Percentiles rank a stretch among this genome's conserved stretches.
Conservation (phyloP, 2,888 invertebrate genomes). For the Lycaena phlaeas region DNA sequence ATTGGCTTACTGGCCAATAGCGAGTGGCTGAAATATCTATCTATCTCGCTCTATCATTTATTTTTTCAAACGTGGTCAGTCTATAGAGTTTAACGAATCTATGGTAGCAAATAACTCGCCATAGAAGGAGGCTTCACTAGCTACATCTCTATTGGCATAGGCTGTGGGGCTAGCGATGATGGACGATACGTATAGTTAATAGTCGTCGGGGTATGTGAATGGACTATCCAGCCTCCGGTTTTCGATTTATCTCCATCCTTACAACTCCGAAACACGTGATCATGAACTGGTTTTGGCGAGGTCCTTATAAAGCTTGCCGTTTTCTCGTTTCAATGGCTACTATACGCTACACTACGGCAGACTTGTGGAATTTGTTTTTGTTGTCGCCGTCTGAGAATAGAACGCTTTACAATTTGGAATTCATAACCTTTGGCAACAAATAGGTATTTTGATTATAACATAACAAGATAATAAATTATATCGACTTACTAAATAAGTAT, state of each 20-base stretch:
- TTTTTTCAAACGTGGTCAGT: no score
- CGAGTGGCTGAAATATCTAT: no score
- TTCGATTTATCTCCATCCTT: constrained; percentile 20
- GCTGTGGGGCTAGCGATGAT: constrained; percentile 41
- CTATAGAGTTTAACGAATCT: no score
- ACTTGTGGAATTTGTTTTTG: not conserved
- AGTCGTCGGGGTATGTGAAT: constrained; percentile 48
- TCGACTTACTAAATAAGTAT: no score
- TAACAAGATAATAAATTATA: no score
- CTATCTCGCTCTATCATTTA: no score
- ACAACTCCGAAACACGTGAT: constrained; percentile 17
- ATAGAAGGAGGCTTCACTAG: no score
- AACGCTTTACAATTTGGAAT: not conserved
- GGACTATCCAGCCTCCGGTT: constrained; percentile 24
- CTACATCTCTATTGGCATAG: constrained; percentile 51
- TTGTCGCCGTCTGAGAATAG: not conserved
- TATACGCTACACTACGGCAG: constrained; percentile 8
- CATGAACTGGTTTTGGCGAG: constrained; percentile 14
- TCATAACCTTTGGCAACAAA: no score
- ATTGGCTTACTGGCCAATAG: no score
- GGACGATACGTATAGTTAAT: constrained; percentile 39
- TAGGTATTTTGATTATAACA: no score
- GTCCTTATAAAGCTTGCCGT: constrained; percentile 10
- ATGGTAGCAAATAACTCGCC: no score
- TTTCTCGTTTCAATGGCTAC: constrained; percentile 10